Evolutionary conservation across 2,113 vertebrate genomes (phyloP).

Genomic region (Neodon shergylaensis): DNA sequence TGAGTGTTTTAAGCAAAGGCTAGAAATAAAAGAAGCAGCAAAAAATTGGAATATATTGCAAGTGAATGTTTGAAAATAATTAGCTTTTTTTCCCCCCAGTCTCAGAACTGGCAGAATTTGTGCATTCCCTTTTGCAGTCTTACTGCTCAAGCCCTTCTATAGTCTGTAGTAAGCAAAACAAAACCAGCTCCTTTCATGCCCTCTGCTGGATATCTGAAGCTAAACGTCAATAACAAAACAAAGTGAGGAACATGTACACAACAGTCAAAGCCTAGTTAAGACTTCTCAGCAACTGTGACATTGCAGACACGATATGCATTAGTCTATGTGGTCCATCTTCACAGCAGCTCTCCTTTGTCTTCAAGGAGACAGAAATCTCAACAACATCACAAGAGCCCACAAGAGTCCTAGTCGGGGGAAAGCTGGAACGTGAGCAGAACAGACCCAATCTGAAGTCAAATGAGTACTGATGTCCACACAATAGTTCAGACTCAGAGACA

Average conservation of each 20-base stretch:
- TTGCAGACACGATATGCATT: too few species aligned
- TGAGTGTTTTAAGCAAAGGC: slow-evolving; percentile 15
- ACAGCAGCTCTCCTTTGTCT: neutral
- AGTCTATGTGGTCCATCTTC: neutral
- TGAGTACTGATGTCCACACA: neutral
- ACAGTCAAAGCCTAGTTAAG: neutral
- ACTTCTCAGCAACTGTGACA: neutral
- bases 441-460: neutral
- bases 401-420: neutral
- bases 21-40: neutral
- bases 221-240: slow-evolving; percentile 24
- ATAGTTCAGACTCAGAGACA: neutral
- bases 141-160: neutral
- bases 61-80: neutral
- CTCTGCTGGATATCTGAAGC: slow-evolving; percentile 74
- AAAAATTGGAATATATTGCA: neutral
- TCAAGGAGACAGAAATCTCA: neutral
- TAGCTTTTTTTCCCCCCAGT: neutral
- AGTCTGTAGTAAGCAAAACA: neutral
- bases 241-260: neutral
- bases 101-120: neutral
- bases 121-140: neutral
- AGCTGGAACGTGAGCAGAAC: neutral
- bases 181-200: slow-evolving; percentile 69
- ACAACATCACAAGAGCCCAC: neutral